phyloP scores from a whole-genome alignment of 2,888 invertebrate genomes.

The Phyllotreta striolata region DNA sequence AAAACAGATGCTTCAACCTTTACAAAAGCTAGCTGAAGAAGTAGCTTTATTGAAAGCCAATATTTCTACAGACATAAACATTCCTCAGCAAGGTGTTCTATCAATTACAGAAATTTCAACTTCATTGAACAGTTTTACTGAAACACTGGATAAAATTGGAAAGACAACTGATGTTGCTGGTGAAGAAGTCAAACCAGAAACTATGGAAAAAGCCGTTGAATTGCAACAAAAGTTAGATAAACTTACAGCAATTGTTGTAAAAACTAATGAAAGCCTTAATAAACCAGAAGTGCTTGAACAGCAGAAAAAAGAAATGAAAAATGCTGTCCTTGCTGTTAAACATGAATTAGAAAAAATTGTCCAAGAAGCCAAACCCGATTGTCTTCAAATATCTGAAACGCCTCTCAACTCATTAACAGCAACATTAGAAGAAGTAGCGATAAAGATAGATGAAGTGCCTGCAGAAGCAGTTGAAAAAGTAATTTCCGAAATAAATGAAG shows the following conservation, averaged over 20 bases:
- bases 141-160: conserved; percentile 15
- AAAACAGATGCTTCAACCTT: conserved; percentile 27
- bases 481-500: neutral
- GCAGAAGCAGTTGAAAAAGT: neutral
- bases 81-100: conserved; percentile 40
- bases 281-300: conserved; percentile 23
- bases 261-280: conserved; percentile 16
- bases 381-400: conserved; percentile 27
- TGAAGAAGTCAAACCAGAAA: conserved; percentile 17
- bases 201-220: conserved; percentile 5
- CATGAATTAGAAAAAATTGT: conserved; percentile 32
- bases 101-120: conserved; percentile 40
- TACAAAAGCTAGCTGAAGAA: conserved; percentile 21
- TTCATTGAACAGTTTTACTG: conserved; percentile 28
- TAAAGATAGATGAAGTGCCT: conserved; percentile 13
- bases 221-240: conserved; percentile 25
- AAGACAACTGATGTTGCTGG: neutral
- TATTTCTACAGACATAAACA: neutral
- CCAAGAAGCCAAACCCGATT: conserved; percentile 24
- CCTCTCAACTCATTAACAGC: conserved; percentile 28
- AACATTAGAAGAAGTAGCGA: conserved; percentile 21
- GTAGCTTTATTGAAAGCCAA: conserved; percentile 14
- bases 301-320: conserved; percentile 19
- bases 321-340: conserved; percentile 20
- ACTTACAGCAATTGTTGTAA: conserved; percentile 20